Conservation (phyloP, 2,113 vertebrate genomes). For the Cryptotis parvus region DNA sequence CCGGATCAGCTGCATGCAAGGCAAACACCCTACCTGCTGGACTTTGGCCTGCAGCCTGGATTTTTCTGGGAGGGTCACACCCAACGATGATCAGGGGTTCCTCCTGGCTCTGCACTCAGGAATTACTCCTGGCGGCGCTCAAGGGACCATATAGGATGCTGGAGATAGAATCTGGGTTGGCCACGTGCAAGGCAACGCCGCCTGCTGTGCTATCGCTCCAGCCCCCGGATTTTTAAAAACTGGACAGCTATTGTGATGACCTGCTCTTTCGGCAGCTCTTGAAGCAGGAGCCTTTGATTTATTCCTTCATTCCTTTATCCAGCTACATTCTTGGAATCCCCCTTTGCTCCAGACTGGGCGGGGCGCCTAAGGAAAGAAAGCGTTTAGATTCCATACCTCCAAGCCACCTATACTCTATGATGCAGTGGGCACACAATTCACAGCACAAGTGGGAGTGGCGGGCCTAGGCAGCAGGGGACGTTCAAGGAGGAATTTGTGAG, state of each 20-base stretch:
- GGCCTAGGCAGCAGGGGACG: background rate
- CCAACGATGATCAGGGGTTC: too few relatives aligned
- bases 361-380: slow-evolving; percentile 19
- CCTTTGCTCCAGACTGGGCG: slow-evolving; percentile 43
- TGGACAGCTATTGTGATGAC: background rate
- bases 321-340: slow-evolving; percentile 17
- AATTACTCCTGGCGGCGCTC: too few relatives aligned
- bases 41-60: too few relatives aligned
- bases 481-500: background rate
- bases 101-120: too few relatives aligned
- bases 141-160: too few relatives aligned
- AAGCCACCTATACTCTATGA: background rate
- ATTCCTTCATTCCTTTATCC: background rate
- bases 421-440: background rate
- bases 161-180: too few relatives aligned
- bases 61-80: too few relatives aligned
- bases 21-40: too few relatives aligned
- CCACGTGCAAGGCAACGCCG: too few relatives aligned
- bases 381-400: background rate
- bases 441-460: background rate
- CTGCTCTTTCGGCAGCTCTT: background rate
- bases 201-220: too few relatives aligned
- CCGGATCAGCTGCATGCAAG: too few relatives aligned
- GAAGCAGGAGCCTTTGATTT: background rate
- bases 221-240: background rate